Evolutionary conservation across 1,140 invertebrate species (phyloP).

Genomic region (Conus ventricosus): DNA sequence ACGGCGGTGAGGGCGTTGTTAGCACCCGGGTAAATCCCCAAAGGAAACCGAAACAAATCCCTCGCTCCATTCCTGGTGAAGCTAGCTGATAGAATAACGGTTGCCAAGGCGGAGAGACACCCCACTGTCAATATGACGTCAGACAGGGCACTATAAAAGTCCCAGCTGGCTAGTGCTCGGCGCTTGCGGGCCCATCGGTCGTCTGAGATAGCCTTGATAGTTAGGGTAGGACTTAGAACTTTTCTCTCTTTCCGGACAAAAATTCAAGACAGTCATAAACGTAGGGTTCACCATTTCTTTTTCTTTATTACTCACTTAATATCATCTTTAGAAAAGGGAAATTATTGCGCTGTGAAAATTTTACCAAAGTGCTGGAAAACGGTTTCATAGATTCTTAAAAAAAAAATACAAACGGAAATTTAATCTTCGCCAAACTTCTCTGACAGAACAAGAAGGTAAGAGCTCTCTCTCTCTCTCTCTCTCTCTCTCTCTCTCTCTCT

Average conservation of each 20-base stretch:
- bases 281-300: too few species aligned
- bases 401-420: background rate
- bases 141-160: background rate
- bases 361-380: background rate
- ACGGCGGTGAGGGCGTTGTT: background rate
- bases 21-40: background rate
- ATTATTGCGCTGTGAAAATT: background rate
- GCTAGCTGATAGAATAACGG: background rate
- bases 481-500: constrained; percentile 5
- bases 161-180: background rate
- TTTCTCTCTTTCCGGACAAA: background rate
- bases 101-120: background rate
- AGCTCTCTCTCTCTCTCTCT: background rate
- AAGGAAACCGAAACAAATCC: background rate
- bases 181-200: background rate
- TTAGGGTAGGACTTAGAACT: background rate
- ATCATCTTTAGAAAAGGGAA: background rate
- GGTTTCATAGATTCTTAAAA: background rate
- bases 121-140: background rate
- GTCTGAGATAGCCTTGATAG: background rate
- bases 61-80: background rate
- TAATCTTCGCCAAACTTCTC: background rate
- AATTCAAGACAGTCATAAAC: background rate
- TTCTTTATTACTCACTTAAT: too few species aligned
- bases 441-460: background rate